Evolutionary conservation across 2,797 vertebrate species (phyloP).

Genomic region (Danionella dracula): DNA sequence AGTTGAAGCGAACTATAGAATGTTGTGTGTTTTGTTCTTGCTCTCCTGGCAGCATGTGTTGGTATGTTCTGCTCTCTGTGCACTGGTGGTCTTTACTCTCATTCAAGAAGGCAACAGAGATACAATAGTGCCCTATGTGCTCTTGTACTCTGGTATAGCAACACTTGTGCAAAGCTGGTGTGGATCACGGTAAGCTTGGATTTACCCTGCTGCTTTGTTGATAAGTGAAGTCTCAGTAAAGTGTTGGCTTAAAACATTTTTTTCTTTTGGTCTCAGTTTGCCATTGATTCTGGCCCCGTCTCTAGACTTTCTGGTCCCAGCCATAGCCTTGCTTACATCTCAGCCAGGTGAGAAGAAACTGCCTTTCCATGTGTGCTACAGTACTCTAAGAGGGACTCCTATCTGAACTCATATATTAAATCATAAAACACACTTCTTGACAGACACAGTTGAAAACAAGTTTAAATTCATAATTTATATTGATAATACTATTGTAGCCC

Average conservation of each 20-base stretch:
- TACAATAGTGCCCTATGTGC: constrained; percentile 66
- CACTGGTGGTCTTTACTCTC: constrained; percentile 67
- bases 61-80: constrained; percentile 71
- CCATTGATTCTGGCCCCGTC: constrained; percentile 77
- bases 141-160: constrained; percentile 74
- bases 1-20: background rate
- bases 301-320: constrained; percentile 75
- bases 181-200: constrained; percentile 68
- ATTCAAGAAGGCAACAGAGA: constrained; percentile 52
- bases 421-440: no score
- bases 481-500: no score
- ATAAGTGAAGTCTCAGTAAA: background rate
- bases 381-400: no score
- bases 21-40: background rate
- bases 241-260: background rate
- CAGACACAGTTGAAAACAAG: no score
- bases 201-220: background rate
- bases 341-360: constrained; percentile 20
- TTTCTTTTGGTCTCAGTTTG: constrained; percentile 57
- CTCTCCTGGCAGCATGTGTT: constrained; percentile 66
- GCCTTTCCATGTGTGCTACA: background rate
- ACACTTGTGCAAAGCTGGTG: constrained; percentile 69
- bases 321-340: constrained; percentile 61
- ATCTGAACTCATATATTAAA: no score
- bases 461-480: no score